Evolutionary conservation across 2,888 invertebrate genomes (phyloP), one percentile per base, ranked within the genome.

Genomic region (Drosophila colorata): DNA sequence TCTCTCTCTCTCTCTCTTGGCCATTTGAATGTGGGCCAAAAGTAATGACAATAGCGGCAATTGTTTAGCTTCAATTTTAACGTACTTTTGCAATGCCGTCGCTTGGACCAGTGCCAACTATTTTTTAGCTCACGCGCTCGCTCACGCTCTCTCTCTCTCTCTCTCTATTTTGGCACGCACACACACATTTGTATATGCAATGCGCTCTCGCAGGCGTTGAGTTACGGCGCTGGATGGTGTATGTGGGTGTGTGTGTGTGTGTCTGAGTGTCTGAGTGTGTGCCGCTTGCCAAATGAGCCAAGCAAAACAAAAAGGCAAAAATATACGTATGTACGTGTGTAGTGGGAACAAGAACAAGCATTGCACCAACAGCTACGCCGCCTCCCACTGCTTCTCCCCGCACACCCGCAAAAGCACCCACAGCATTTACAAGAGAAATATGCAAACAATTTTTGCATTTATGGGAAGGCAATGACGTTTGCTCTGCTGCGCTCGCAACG

Each of bases 301-400:
- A 86, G 87, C 86, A 88, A 86, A 86, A 86, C 88, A 88, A 86
- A 86, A 86, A 86, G 80, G 65, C 74, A 84, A 86, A 88, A 86
- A 84, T 56, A 71, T 46, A 55, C 41, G 14, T 31, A 11, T 63
- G 18, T 40, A 33, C 44, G 44, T 47, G 18, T 60, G 57, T 37
- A 59, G 23, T 18, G 13, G 38, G 23, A 60, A 65, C 51, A 57
- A 67, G 51, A 49, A 65, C 57, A 48, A 40, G 71, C 73, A 46
- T 40, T 57, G 63, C 59, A 70, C 28, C 59, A 58, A 49, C 41
- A 61, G 43, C 48, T 38, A 47, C 28, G 33, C 33, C 33, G 33
- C 33, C 47, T 9, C 38, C 46, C 51, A 18, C 43, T 49, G 31
- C 52, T 11, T 7, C 20, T 0, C 51, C 23, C 14, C 48, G 1